Evolutionary conservation across 2,888 invertebrate species (phyloP).

Genomic region (Alentia gelatinosa): DNA sequence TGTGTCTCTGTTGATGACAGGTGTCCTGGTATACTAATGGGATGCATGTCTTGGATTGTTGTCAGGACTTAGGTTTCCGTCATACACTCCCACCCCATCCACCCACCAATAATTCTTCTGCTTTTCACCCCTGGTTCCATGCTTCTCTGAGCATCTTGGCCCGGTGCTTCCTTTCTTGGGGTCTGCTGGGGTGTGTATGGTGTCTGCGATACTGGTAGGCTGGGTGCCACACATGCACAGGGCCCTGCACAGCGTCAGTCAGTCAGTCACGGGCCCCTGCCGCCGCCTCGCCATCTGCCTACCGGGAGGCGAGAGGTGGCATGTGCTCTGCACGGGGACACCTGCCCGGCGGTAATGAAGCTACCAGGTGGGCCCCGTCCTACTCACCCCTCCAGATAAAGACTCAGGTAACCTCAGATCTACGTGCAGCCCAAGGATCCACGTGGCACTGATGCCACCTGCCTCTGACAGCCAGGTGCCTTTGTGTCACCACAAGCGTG

Average conservation of each 20-base stretch:
- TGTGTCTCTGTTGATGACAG: too few species aligned
- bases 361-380: background rate
- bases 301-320: background rate
- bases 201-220: background rate
- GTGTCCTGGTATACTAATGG: too few species aligned
- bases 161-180: background rate
- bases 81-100: too few species aligned
- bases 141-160: background rate
- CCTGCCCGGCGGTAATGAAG: conserved; percentile 11
- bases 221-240: background rate
- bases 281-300: background rate
- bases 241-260: too few species aligned
- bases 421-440: background rate
- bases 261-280: background rate
- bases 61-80: too few species aligned
- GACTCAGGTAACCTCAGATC: background rate
- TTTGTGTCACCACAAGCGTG: too few species aligned
- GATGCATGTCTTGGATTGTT: too few species aligned
- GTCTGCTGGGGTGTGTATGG: background rate
- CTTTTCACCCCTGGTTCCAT: background rate
- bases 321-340: conserved; percentile 6
- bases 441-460: conserved; percentile 20
- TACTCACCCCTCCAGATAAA: background rate
- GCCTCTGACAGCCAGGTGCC: background rate
- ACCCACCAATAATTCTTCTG: too few species aligned